Percentiles rank a stretch among this genome's conserved stretches.
These are phyloP conservation scores for Hippolais icterina DNA, from an alignment of 2,113 vertebrate genomes.

Conservation along the genomic window DNA sequence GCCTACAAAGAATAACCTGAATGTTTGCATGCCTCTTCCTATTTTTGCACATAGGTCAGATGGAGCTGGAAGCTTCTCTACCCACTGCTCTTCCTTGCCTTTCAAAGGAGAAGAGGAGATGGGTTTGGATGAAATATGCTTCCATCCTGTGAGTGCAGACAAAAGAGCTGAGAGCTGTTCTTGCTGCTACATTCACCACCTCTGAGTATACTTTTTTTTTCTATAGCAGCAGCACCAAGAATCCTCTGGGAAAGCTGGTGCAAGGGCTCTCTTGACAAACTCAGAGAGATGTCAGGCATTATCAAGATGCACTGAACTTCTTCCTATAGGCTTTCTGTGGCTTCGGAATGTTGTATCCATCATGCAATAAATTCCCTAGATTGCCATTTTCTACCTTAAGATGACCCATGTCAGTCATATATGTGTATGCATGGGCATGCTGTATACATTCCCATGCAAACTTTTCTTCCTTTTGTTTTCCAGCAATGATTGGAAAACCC, in stretches of 20 bases:
- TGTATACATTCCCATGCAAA: not conserved
- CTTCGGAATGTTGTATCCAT: not conserved
- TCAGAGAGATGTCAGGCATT: not conserved
- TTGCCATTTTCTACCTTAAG: not conserved
- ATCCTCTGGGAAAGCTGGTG: not conserved
- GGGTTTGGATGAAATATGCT: not conserved
- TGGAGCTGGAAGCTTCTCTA: not conserved
- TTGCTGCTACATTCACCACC: not conserved
- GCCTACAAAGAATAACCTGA: not conserved
- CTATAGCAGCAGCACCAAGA: not conserved
- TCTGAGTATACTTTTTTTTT: not conserved
- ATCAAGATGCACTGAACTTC: not conserved
- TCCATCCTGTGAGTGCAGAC: not conserved
- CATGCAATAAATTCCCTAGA: not conserved
- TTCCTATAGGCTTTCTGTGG: not conserved
- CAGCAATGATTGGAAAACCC: not conserved
- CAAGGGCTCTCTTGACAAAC: not conserved
- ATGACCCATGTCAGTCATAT: not conserved
- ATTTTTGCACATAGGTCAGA: not conserved
- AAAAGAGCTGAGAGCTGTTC: not conserved
- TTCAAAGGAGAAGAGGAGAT: not conserved
- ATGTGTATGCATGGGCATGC: not conserved
- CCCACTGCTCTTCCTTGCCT: not conserved
- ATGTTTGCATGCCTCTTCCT: not conserved
- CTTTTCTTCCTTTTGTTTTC: not conserved